phyloP scores from a whole-genome alignment of 2,888 invertebrate species.

The Eristalis pertinax region DNA sequence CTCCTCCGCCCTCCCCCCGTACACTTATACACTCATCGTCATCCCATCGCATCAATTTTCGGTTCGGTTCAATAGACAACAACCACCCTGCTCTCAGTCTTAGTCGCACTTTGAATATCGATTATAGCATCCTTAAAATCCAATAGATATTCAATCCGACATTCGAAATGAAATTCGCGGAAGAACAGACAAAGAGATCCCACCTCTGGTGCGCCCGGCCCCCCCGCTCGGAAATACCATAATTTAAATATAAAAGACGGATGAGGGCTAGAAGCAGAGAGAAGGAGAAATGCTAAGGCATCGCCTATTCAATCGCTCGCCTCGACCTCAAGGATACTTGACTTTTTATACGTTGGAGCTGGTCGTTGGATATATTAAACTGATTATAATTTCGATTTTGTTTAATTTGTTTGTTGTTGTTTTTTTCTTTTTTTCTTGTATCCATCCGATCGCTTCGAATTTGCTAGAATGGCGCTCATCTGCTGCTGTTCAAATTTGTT shows the following conservation, averaged over 20 bases:
- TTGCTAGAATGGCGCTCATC: too few relatives aligned
- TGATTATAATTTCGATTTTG: background rate
- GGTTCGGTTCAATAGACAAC: conserved; percentile 8
- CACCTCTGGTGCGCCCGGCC: background rate
- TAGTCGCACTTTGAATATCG: conserved; percentile 41
- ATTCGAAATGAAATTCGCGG: conserved; percentile 41
- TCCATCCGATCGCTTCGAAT: too few relatives aligned
- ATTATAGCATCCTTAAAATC: conserved; percentile 45
- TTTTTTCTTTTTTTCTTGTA: too few relatives aligned
- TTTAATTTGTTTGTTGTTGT: too few relatives aligned
- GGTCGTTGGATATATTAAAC: background rate
- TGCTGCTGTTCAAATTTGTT: too few relatives aligned
- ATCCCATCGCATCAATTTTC: background rate
- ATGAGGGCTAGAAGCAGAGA: background rate
- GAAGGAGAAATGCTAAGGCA: background rate
- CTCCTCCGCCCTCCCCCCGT: background rate
- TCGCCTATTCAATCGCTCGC: background rate
- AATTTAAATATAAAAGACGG: conserved; percentile 40
- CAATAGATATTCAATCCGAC: conserved; percentile 42
- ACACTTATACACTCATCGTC: background rate
- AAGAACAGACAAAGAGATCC: conserved; percentile 22
- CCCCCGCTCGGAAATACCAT: background rate
- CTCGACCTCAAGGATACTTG: background rate
- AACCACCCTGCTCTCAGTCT: background rate
- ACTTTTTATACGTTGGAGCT: background rate